Conservation (phyloP, 2,888 invertebrate species). For the Steinernema hermaphroditum region DNA sequence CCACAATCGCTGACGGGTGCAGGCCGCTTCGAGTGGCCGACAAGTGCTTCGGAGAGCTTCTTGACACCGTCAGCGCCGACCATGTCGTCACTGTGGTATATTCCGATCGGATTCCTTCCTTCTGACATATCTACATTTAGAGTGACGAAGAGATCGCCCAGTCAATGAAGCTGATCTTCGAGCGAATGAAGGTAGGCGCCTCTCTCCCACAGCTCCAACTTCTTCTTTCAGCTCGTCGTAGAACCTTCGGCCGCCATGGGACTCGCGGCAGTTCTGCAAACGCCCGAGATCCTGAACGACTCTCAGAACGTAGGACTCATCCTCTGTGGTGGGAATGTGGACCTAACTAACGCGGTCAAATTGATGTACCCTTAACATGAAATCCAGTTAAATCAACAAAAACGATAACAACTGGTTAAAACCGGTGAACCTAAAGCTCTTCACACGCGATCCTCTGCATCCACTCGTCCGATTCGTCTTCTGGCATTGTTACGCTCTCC, state of each 20-base stretch:
- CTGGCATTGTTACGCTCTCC: neutral
- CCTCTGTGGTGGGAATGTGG: constrained; percentile 37
- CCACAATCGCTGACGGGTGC: constrained; percentile 35
- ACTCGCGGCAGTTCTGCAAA: constrained; percentile 29
- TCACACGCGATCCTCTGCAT: constrained; percentile 7
- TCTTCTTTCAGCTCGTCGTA: constrained; percentile 20
- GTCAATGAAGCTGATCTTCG: constrained; percentile 33
- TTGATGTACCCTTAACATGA: neutral
- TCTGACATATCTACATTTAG: neutral
- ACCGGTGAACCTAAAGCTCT: neutral
- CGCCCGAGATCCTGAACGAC: constrained; percentile 22
- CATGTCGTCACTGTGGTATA: constrained; percentile 5
- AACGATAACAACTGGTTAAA: neutral
- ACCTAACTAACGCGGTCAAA: constrained; percentile 24
- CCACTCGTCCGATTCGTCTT: constrained; percentile 21
- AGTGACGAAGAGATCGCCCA: constrained; percentile 31
- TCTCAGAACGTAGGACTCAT: constrained; percentile 29
- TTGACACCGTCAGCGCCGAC: constrained; percentile 8
- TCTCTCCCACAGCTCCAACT: neutral
- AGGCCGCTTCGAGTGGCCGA: constrained; percentile 29
- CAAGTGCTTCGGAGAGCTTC: constrained; percentile 33
- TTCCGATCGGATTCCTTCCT: neutral
- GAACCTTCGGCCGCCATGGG: constrained; percentile 32
- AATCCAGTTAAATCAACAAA: neutral
- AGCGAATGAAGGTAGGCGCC: constrained; percentile 24